phyloP scores from a whole-genome alignment of 2,113 vertebrate genomes.

The Cichladusa arquata region DNA sequence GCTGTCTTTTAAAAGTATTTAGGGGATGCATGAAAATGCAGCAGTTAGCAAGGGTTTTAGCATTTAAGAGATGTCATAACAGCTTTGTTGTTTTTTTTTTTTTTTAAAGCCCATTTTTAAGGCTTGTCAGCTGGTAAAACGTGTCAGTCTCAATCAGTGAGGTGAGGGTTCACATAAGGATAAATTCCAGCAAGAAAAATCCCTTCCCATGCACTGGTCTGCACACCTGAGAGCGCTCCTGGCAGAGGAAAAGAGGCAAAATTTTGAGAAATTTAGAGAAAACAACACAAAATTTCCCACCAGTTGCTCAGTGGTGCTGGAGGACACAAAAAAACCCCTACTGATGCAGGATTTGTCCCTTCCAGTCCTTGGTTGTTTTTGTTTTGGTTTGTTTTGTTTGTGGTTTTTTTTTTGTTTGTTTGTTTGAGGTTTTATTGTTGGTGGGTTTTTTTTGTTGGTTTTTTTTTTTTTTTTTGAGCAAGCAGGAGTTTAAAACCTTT shows the following conservation, averaged over 20 bases:
- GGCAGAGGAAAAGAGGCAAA: background rate
- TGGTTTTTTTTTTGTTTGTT: too few species aligned
- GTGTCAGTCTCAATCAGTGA: background rate
- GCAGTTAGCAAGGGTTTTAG: background rate
- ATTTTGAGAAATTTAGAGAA: background rate
- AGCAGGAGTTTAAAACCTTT: background rate
- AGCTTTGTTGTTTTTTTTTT: background rate
- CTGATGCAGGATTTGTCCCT: background rate
- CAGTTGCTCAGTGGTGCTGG: background rate
- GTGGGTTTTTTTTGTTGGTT: too few species aligned
- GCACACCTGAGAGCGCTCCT: background rate
- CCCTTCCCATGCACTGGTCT: background rate
- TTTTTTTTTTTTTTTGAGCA: background rate
- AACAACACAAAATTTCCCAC: background rate
- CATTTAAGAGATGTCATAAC: background rate
- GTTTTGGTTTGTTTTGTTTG: too few species aligned
- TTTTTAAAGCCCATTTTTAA: background rate
- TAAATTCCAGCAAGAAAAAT: background rate
- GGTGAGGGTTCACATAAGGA: background rate
- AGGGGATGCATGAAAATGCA: background rate
- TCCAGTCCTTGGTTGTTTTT: background rate
- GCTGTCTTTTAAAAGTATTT: background rate
- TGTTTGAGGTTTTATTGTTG: too few species aligned
- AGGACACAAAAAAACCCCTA: background rate
- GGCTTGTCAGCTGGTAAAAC: background rate